Conservation (phyloP, 2,797 vertebrate genomes). For the Muraenolepis orangiensis region DNA sequence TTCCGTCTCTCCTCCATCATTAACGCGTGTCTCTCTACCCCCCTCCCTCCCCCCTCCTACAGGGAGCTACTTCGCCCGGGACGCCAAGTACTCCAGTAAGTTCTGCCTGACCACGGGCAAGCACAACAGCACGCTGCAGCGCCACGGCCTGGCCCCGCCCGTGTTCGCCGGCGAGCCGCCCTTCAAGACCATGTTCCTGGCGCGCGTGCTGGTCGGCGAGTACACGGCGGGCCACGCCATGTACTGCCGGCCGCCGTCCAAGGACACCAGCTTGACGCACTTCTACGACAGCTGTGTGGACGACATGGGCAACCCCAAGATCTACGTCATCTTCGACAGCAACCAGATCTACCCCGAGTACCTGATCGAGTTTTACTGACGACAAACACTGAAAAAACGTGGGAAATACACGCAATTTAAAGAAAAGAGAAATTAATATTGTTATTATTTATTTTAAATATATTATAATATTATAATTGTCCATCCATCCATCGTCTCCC, state of each 20-base stretch:
- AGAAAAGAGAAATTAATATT: too few relatives aligned
- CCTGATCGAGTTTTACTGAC: constrained; percentile 90
- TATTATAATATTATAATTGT: too few relatives aligned
- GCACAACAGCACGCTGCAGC: constrained; percentile 84
- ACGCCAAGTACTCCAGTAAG: constrained; percentile 91
- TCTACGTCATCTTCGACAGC: constrained; percentile 96
- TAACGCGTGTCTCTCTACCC: too few relatives aligned
- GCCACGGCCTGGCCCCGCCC: constrained; percentile 82
- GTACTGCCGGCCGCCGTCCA: constrained; percentile 91
- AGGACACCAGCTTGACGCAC: constrained; percentile 91
- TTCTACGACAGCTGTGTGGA: constrained; percentile 97
- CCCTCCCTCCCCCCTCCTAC: too few relatives aligned
- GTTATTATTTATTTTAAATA: too few relatives aligned
- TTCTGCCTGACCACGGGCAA: constrained; percentile 91
- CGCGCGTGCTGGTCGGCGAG: constrained; percentile 90
- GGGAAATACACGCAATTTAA: too few relatives aligned
- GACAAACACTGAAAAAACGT: background rate
- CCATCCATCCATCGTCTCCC: too few relatives aligned
- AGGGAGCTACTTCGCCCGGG: constrained; percentile 95
- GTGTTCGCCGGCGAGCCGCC: constrained; percentile 79
- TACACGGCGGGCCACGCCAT: constrained; percentile 85
- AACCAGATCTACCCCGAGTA: constrained; percentile 98
- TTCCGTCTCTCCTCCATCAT: too few relatives aligned
- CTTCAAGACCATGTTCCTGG: constrained; percentile 92
- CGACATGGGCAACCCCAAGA: constrained; percentile 89